Evolutionary conservation across 2,888 invertebrate genomes (phyloP).

Genomic region (Eupithecia pulchellata): DNA sequence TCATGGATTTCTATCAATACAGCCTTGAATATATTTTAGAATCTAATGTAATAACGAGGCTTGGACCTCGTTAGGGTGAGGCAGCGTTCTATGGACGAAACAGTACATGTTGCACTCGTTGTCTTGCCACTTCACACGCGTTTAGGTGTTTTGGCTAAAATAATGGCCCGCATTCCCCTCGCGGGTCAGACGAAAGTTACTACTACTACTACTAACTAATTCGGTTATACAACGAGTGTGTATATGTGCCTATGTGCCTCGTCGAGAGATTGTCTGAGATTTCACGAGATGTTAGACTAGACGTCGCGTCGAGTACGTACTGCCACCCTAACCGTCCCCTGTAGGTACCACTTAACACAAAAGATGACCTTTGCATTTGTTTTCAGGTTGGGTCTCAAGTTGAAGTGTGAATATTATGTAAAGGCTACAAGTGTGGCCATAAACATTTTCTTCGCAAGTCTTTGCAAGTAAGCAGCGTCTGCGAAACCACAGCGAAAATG

Average conservation of each 20-base stretch:
- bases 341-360: neutral
- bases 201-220: too few species aligned
- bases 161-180: neutral
- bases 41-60: too few species aligned
- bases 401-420: conserved; percentile 71
- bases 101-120: too few species aligned
- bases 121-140: too few species aligned
- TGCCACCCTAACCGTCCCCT: neutral
- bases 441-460: conserved; percentile 51
- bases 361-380: conserved; percentile 35
- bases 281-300: neutral
- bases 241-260: too few species aligned
- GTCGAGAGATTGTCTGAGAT: neutral
- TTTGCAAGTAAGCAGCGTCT: conserved; percentile 47
- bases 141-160: neutral
- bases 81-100: too few species aligned
- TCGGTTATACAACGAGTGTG: too few species aligned
- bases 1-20: too few species aligned
- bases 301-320: neutral
- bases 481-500: conserved; percentile 85
- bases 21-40: too few species aligned
- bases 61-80: too few species aligned
- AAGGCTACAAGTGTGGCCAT: conserved; percentile 60
- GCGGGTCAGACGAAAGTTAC: too few species aligned
- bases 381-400: conserved; percentile 62